Evolutionary conservation across 2,888 invertebrate species (phyloP).

Genomic region (Auanema sp.): DNA sequence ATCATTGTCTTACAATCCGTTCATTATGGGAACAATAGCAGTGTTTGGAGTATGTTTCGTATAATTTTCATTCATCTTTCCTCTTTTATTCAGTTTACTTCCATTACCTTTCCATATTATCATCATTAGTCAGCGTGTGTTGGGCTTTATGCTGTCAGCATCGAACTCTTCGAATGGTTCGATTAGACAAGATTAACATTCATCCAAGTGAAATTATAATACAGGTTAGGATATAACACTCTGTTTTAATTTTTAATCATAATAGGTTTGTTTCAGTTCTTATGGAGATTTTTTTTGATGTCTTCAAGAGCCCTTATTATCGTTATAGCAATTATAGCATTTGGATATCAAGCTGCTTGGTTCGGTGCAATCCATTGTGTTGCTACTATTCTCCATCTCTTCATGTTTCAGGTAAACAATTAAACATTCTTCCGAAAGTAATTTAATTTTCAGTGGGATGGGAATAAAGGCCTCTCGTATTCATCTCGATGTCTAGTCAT

Average conservation of each 20-base stretch:
- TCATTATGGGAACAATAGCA: constrained; percentile 2
- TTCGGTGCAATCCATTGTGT: constrained; percentile 27
- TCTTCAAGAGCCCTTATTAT: constrained; percentile 37
- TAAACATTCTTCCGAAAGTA: not conserved
- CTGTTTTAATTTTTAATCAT: not conserved
- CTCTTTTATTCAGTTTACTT: not conserved
- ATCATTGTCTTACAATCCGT: constrained; percentile 24
- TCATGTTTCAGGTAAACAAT: constrained; percentile 29
- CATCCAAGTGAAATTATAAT: constrained; percentile 44
- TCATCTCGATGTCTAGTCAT: too few relatives aligned
- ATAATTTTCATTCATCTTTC: not conserved
- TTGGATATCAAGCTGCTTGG: constrained; percentile 20
- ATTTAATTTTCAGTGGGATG: constrained; percentile 1
- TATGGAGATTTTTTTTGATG: constrained; percentile 50
- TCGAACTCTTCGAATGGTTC: constrained; percentile 44
- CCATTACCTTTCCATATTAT: constrained; percentile 1
- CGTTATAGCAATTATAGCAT: constrained; percentile 19
- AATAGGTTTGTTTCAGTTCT: constrained; percentile 34
- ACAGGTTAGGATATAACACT: constrained; percentile 41
- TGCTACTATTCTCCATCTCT: constrained; percentile 34
- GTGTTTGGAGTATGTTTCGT: constrained; percentile 20
- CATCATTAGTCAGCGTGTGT: constrained; percentile 45
- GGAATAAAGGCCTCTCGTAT: constrained; percentile 12
- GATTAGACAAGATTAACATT: constrained; percentile 51
- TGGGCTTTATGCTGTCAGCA: constrained; percentile 55